Percentiles rank a stretch among this genome's conserved stretches.
These are phyloP conservation scores for Lapara coniferarum DNA, from an alignment of 2,888 invertebrate species.

Conservation along the genomic window DNA sequence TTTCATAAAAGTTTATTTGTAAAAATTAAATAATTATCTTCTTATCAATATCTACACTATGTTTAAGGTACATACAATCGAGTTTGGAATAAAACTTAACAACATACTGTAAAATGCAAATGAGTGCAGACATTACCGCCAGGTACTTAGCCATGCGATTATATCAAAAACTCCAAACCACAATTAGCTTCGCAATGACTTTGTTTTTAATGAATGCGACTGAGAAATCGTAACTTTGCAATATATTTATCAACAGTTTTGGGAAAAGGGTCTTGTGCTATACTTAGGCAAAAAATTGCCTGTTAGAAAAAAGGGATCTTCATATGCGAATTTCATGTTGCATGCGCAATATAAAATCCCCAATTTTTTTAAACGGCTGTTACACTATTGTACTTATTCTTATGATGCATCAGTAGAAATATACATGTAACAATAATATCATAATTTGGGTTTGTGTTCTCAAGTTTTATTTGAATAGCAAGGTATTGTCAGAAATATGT, in stretches of 20 bases:
- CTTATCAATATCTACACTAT: conserved; percentile 40
- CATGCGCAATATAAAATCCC: neutral
- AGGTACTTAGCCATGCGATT: conserved; percentile 36
- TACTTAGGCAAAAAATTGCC: too few relatives aligned
- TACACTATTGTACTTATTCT: conserved; percentile 29
- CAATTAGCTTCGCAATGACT: neutral
- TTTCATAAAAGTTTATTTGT: conserved; percentile 51
- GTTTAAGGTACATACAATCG: conserved; percentile 46
- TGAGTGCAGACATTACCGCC: conserved; percentile 40
- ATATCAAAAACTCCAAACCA: conserved; percentile 15
- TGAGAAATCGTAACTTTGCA: neutral
- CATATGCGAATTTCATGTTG: neutral
- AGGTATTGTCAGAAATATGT: neutral
- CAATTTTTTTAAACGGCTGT: neutral
- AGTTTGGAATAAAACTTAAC: conserved; percentile 61
- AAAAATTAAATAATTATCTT: conserved; percentile 52
- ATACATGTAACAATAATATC: conserved; percentile 1
- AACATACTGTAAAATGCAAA: conserved; percentile 53
- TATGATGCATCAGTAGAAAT: conserved; percentile 16
- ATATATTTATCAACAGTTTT: neutral
- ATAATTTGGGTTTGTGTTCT: conserved; percentile 3
- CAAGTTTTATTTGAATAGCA: neutral
- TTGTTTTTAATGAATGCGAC: neutral
- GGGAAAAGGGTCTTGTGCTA: neutral
- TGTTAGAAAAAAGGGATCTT: too few relatives aligned